Evolutionary conservation across 2,888 invertebrate genomes (phyloP), one percentile per base, ranked within the genome.

Genomic region (Mamestra brassicae): DNA sequence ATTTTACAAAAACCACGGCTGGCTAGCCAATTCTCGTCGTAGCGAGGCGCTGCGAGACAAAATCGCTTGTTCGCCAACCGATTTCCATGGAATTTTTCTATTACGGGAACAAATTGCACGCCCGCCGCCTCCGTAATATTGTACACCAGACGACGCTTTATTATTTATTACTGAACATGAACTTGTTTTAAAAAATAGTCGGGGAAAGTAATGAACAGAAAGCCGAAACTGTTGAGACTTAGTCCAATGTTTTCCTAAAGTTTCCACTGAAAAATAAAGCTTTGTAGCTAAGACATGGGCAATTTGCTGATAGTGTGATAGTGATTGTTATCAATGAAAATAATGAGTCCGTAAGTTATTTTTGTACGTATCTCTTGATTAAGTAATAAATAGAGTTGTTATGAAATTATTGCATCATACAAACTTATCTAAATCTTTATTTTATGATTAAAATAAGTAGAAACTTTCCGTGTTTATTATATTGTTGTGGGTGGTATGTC

Each of bases 81-180:
- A 95, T 96, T 95, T 95, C 90, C 94, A 91, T 89, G 95, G 96
- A 95, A 96, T 96, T 96, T 96, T 96, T 94, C 96, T 94, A 96
- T 96, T 95, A 96, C 92, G 85, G 80, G 88, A 91, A 85, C 91
- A 96, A 96, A 96, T 96, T 95, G 96, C 93, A 76, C 92, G 80
- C 90, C 93, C 92, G 83, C 90, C 89, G 92, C 90, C 90, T 90
- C 87, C 81, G 81, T 92, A 91, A 92, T 92, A 89, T 80, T 57
- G 69, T 88, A 87, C 83, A 76, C 78, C 82, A 85, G 77, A 42
- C 80, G 88, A 87, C 90, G 83, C 87, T 89, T 92, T 93, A 94
- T 93, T 94, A 94, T 93, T 93, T 94, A 93, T 92, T 90, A 89
- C 87, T 87, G 85, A 85, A 82, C 70, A 72, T 73, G 71, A 72